Base-by-base conservation (phyloP, 2,888 invertebrate species). In the Stenichneumon culpator region DNA sequence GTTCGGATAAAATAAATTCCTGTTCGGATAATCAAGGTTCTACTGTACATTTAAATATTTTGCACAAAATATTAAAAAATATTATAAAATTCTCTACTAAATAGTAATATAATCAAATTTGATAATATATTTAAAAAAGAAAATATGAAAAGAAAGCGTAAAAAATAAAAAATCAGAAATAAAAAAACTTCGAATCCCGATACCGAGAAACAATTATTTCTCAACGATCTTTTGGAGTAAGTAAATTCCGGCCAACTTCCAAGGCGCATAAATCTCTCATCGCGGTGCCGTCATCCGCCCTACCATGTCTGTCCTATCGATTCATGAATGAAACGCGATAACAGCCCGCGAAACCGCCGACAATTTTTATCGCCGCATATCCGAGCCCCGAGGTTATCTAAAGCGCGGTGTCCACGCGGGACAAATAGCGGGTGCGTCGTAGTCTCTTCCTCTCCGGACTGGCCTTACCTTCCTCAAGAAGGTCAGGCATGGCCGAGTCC, bases 401-500 rank as follows among this genome's bases (percentile, higher is more conserved):
- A 39, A 36, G 32, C 32, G 25, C 28, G 65, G 39, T 70, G 65
- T 39, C 70, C 74, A 78, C 32, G 75, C 16, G 14, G 32, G 60
- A n/a, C 25, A 19, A 52, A 22, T 16, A 44, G 9, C 25, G 36
- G 14, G 65, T 50, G 36, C 47, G 19, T 50, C 36, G 54, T 54
- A 52, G 54, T 70, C 68, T 79, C 74, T 67, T 82, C 47, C 82
- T 63, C 44, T 47, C 73, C 14, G 16, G 60, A 60, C 60, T 79
- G 44, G 75, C 85, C 52, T 87, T 87, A 87, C 86, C 86, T 85
- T 84, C 88, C 80, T 83, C 85, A 81, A 86, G 84, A 81, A 84
- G 79, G 86, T 88, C 86, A 87, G 84, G 86, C 87, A 82, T 88
- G 82, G 80, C 78, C 78, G 87, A 80, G 82, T 68, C 77, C 75